A percentile compares a stretch with the other conserved stretches of the same genome.
phyloP scores from a whole-genome alignment of 2,888 invertebrate species.

The Arctia plantaginis region DNA sequence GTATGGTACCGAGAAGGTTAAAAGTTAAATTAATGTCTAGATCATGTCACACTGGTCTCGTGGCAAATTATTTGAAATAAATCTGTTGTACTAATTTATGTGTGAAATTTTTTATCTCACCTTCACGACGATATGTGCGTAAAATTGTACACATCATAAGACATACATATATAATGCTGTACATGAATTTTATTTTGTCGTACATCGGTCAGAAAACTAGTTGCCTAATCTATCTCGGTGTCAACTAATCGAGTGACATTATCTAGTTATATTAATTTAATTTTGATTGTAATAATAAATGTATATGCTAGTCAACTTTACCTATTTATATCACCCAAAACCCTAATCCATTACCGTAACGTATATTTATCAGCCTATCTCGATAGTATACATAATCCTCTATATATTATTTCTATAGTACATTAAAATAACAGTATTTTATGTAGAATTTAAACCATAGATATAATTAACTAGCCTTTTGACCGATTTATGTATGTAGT shows the following conservation, averaged over 20 bases:
- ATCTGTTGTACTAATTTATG: constrained; percentile 84
- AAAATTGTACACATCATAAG: constrained; percentile 51
- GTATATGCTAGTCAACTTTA: constrained; percentile 81
- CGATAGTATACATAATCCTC: constrained; percentile 51
- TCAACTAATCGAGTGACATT: constrained; percentile 82
- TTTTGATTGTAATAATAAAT: constrained; percentile 76
- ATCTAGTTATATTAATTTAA: constrained; percentile 86
- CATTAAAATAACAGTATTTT: constrained; percentile 67
- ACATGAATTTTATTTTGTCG: constrained; percentile 41
- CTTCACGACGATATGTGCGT: constrained; percentile 80
- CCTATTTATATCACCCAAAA: constrained; percentile 71
- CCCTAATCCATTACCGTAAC: constrained; percentile 68
- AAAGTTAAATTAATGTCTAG: constrained; percentile 87
- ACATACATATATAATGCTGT: constrained; percentile 40
- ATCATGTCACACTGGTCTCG: constrained; percentile 86
- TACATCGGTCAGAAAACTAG: constrained; percentile 82
- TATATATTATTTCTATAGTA: constrained; percentile 60
- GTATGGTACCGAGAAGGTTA: constrained; percentile 81
- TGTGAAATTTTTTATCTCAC: constrained; percentile 82
- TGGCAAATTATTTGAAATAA: constrained; percentile 86
- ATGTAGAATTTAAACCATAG: constrained; percentile 70
- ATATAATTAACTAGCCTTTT: constrained; percentile 81
- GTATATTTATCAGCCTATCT: constrained; percentile 59
- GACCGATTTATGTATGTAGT: constrained; percentile 84
- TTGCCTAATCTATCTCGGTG: constrained; percentile 65